phyloP scores from a whole-genome alignment of 2,888 invertebrate species.

The Macaria notata region DNA sequence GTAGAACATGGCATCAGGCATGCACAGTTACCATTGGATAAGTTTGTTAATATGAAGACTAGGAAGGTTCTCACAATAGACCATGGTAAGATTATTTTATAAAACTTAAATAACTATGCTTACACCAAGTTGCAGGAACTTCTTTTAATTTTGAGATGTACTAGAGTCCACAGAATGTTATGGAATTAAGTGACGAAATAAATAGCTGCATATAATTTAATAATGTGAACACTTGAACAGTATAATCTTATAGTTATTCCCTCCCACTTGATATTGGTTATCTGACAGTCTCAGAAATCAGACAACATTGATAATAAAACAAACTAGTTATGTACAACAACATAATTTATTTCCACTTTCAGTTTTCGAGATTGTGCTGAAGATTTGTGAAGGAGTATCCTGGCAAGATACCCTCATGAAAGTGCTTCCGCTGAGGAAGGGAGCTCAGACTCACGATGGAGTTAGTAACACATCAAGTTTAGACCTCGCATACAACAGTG shows the following conservation, averaged over 20 bases:
- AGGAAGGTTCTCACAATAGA: slow-evolving; percentile 97
- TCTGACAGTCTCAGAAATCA: background rate
- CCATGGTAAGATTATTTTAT: slow-evolving; percentile 86
- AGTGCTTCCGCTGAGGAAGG: slow-evolving; percentile 90
- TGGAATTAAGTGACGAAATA: too few species aligned
- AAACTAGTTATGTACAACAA: background rate
- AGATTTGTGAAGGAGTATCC: slow-evolving; percentile 87
- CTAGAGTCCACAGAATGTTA: too few species aligned
- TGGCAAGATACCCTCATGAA: slow-evolving; percentile 91
- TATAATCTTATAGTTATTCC: too few species aligned
- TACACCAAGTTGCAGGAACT: too few species aligned
- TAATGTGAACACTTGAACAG: too few species aligned
- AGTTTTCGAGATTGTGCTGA: slow-evolving; percentile 93
- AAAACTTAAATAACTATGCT: too few species aligned
- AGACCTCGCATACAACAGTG: slow-evolving; percentile 52
- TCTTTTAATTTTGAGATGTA: too few species aligned
- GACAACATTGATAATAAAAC: background rate
- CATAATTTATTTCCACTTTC: slow-evolving; percentile 39
- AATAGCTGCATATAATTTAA: too few species aligned
- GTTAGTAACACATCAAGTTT: slow-evolving; percentile 49
- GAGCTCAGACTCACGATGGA: slow-evolving; percentile 77
- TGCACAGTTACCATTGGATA: slow-evolving; percentile 93
- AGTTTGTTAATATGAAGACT: slow-evolving; percentile 95
- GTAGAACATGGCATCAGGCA: slow-evolving; percentile 89
- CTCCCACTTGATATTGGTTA: too few species aligned